Evolutionary conservation across 1,140 invertebrate species (phyloP).

Genomic region (Trinorchestia longiramus): DNA sequence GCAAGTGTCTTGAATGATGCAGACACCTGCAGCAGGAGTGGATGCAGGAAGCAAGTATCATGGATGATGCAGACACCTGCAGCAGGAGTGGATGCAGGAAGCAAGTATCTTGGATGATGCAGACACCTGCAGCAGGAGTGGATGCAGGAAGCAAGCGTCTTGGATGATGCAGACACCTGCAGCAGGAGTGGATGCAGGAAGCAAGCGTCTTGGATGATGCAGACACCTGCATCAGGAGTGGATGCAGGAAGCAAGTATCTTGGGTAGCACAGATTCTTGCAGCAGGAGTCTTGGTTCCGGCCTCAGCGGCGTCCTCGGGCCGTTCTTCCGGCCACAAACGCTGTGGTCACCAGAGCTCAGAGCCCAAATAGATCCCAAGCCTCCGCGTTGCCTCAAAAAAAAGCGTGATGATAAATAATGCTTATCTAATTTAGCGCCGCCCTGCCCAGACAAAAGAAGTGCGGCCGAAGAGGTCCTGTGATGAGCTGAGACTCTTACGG

Average conservation of each 20-base stretch:
- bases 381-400: not conserved
- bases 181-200: not conserved
- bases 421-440: conserved; percentile 48
- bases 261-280: too few species aligned
- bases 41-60: not conserved
- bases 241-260: not conserved
- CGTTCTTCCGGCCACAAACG: not conserved
- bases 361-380: not conserved
- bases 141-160: too few species aligned
- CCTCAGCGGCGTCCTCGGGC: too few species aligned
- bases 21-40: not conserved
- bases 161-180: too few species aligned
- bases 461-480: not conserved
- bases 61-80: too few species aligned
- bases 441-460: conserved; percentile 6
- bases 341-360: not conserved
- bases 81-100: not conserved
- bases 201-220: too few species aligned
- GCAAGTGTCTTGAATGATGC: too few species aligned
- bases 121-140: too few species aligned
- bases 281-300: not conserved
- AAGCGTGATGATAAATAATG: conserved; percentile 41
- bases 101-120: too few species aligned
- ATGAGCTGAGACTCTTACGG: not conserved
- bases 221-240: not conserved